Evolutionary conservation across 1,140 invertebrate species (phyloP).

Genomic region (Parasteatoda tepidariorum): DNA sequence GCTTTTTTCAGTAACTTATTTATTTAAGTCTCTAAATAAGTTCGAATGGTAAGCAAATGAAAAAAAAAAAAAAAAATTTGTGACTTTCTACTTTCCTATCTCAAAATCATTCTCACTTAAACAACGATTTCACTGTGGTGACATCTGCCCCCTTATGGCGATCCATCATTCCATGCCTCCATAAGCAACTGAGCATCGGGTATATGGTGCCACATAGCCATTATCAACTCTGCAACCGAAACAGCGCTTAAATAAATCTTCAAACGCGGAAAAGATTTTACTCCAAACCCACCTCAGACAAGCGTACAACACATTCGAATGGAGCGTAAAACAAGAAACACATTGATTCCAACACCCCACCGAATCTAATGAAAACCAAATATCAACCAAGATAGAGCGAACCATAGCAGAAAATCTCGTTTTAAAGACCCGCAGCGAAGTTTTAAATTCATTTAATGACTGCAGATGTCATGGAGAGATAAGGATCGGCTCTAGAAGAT

Average conservation of each 20-base stretch:
- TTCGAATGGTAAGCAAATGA: no score
- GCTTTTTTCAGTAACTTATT: no score
- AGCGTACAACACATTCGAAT: not conserved
- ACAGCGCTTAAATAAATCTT: not conserved
- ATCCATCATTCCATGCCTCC: not conserved
- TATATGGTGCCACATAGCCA: not conserved
- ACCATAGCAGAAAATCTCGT: not conserved
- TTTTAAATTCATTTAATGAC: constrained; percentile 22
- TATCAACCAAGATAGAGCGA: not conserved
- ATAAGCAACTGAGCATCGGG: not conserved
- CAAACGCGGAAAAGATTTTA: not conserved
- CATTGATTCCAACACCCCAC: not conserved
- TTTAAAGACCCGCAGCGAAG: constrained; percentile 4
- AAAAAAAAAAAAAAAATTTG: no score
- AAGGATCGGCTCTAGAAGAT: not conserved
- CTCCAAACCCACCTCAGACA: not conserved
- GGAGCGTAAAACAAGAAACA: not conserved
- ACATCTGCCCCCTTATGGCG: no score
- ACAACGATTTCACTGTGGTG: no score
- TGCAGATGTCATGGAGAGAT: constrained; percentile 1
- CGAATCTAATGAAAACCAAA: not conserved
- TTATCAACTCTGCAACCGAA: not conserved
- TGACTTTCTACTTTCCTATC: no score
- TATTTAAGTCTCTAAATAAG: no score
- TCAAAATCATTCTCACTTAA: no score